These are phyloP conservation scores for Hirtodrosophila duncani DNA, from an alignment of 2,888 invertebrate genomes.

Conservation along the genomic window DNA sequence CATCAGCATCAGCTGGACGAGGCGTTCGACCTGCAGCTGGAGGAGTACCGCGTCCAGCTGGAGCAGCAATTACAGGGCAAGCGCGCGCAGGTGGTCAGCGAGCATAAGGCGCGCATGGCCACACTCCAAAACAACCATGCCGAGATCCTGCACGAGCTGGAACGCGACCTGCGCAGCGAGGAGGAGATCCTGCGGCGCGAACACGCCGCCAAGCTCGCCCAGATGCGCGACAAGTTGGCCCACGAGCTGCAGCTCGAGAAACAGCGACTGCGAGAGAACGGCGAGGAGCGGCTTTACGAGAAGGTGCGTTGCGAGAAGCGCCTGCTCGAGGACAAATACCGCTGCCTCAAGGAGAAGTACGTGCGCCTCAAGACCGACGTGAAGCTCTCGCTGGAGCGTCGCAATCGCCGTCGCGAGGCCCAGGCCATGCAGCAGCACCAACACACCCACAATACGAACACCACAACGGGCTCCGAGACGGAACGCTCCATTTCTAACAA, in stretches of 20 bases:
- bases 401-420: conserved; percentile 84
- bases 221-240: conserved; percentile 82
- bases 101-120: conserved; percentile 78
- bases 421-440: conserved; percentile 68
- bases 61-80: conserved; percentile 79
- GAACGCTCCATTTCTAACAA: conserved; percentile 87
- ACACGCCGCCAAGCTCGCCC: conserved; percentile 83
- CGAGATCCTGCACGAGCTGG: conserved; percentile 76
- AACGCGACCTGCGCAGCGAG: conserved; percentile 79
- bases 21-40: conserved; percentile 78
- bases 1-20: conserved; percentile 79
- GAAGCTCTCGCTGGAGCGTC: conserved; percentile 86
- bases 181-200: conserved; percentile 84
- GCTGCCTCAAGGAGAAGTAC: conserved; percentile 89
- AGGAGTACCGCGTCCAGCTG: conserved; percentile 72
- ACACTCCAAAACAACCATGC: conserved; percentile 76
- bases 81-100: conserved; percentile 80
- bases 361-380: conserved; percentile 88
- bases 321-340: conserved; percentile 87
- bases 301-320: conserved; percentile 85
- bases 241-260: conserved; percentile 81
- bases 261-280: conserved; percentile 76
- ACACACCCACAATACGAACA: conserved; percentile 80
- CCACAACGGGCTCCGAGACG: conserved; percentile 87
- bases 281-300: conserved; percentile 80